A percentile compares a stretch with the other conserved stretches of the same genome.
phyloP scores from a whole-genome alignment of 2,888 invertebrate species.

The Ischnura elegans region DNA sequence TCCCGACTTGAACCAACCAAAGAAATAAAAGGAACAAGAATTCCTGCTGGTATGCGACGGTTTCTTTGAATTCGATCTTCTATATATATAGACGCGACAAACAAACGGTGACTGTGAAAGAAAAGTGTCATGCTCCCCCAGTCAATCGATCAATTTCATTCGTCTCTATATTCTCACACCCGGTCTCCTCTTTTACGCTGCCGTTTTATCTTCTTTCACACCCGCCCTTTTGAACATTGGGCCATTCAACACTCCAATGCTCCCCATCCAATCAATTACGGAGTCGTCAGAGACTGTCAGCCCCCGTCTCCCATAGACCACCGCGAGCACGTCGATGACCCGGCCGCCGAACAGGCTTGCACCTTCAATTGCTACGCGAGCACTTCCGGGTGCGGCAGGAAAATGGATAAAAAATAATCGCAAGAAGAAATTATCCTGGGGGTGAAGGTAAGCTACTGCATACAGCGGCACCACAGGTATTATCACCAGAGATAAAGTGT shows the following conservation, averaged over 20 bases:
- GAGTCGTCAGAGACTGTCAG: not conserved
- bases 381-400: not conserved
- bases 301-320: not conserved
- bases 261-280: slow-evolving; percentile 31
- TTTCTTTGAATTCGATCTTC: slow-evolving; percentile 10
- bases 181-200: not conserved
- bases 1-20: not conserved
- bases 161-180: not conserved
- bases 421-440: not conserved
- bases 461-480: too few relatives aligned
- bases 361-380: not conserved
- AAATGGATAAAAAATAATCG: not conserved
- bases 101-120: not conserved
- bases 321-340: not conserved
- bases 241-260: slow-evolving; percentile 3
- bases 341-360: not conserved
- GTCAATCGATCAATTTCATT: not conserved
- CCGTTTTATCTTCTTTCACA: not conserved
- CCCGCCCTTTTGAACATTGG: not conserved
- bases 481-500: too few relatives aligned
- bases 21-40: not conserved
- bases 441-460: not conserved
- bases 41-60: not conserved
- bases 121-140: not conserved
- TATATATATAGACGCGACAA: not conserved